phyloP scores from a whole-genome alignment of 2,888 invertebrate species.

The Tetragonisca angustula region DNA sequence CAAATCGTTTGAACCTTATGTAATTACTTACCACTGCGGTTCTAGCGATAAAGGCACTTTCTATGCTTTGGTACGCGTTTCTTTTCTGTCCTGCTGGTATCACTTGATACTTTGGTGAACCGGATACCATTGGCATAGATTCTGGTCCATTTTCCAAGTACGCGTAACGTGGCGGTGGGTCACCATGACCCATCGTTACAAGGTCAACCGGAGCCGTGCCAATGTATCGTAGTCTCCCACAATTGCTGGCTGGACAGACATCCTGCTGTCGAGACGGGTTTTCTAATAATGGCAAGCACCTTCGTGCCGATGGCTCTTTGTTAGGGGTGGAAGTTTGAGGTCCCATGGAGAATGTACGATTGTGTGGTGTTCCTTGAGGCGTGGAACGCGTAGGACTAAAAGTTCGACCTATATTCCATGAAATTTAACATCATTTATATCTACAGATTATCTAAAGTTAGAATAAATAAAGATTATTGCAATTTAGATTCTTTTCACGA shows the following conservation, averaged over 20 bases:
- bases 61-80: constrained; percentile 77
- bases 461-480: too few relatives aligned
- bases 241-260: constrained; percentile 76
- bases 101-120: constrained; percentile 79
- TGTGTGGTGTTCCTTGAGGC: constrained; percentile 72
- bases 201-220: constrained; percentile 74
- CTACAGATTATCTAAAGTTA: background rate
- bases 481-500: too few relatives aligned
- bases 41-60: constrained; percentile 82
- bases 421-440: background rate
- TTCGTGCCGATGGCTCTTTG: constrained; percentile 80
- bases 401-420: constrained; percentile 57
- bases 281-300: constrained; percentile 80
- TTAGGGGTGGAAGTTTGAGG: constrained; percentile 82
- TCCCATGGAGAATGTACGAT: constrained; percentile 74
- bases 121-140: constrained; percentile 78
- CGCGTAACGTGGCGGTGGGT: constrained; percentile 76
- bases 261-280: constrained; percentile 74
- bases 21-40: constrained; percentile 80
- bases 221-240: constrained; percentile 78
- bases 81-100: constrained; percentile 73
- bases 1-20: too few relatives aligned
- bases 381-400: constrained; percentile 69
- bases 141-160: constrained; percentile 77
- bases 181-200: constrained; percentile 66